A percentile compares a stretch with the other conserved stretches of the same genome.
phyloP scores from a whole-genome alignment of 2,113 vertebrate genomes.

The Kryptolebias marmoratus region DNA sequence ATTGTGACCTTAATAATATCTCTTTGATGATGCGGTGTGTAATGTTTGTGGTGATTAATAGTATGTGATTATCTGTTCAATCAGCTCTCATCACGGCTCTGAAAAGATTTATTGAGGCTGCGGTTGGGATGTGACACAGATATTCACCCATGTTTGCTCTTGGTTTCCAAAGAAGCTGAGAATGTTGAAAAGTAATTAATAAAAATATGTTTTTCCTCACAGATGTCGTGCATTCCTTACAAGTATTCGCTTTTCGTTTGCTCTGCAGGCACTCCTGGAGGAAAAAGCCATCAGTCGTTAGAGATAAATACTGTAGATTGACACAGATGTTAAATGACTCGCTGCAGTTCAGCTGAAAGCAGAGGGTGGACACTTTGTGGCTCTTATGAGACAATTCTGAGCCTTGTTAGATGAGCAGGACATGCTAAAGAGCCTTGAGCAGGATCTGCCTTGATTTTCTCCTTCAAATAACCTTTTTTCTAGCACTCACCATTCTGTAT shows the following conservation, averaged over 20 bases:
- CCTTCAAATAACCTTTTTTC: slow-evolving; percentile 21
- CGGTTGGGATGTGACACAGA: slow-evolving; percentile 20
- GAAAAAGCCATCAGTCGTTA: slow-evolving; percentile 10
- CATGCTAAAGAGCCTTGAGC: slow-evolving; percentile 13
- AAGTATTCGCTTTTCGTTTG: slow-evolving; percentile 13
- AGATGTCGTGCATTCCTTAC: not conserved
- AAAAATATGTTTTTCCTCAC: slow-evolving; percentile 1
- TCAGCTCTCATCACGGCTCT: slow-evolving; percentile 36
- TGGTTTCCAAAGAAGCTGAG: slow-evolving; percentile 6
- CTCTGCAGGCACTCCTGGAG: slow-evolving; percentile 6
- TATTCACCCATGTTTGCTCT: slow-evolving; percentile 1
- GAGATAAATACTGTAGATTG: slow-evolving; percentile 28
- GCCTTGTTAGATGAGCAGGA: slow-evolving; percentile 18
- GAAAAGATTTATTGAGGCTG: slow-evolving; percentile 26
- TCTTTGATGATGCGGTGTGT: slow-evolving; percentile 42
- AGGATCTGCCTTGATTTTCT: slow-evolving; percentile 26
- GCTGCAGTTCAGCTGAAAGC: slow-evolving; percentile 16
- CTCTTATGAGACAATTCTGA: slow-evolving; percentile 25
- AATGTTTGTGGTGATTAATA: slow-evolving; percentile 56
- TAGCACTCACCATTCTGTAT: slow-evolving; percentile 1
- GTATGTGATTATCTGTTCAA: slow-evolving; percentile 47
- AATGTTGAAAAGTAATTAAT: not conserved
- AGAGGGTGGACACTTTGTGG: slow-evolving; percentile 13
- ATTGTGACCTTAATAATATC: slow-evolving; percentile 66
- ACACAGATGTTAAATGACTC: slow-evolving; percentile 22